These are phyloP conservation scores for Pangasius sanitwongsei DNA, from an alignment of 2,797 vertebrate species.

Conservation along the genomic window DNA sequence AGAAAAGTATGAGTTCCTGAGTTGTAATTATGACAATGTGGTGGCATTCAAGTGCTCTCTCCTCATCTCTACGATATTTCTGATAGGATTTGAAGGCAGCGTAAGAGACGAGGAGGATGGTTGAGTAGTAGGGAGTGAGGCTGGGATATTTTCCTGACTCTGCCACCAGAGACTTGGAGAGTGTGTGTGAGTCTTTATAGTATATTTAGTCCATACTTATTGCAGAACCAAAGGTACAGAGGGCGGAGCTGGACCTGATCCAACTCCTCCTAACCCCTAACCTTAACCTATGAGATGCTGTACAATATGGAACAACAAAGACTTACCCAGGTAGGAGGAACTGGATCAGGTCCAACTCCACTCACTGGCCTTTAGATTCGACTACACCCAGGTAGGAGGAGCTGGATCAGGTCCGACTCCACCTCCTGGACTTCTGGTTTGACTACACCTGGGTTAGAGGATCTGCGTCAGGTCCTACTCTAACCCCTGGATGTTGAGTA, in stretches of 20 bases:
- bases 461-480: neutral
- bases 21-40: neutral
- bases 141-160: neutral
- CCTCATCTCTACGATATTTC: neutral
- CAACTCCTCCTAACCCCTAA: neutral
- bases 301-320: neutral
- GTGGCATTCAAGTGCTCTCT: neutral
- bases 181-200: neutral
- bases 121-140: neutral
- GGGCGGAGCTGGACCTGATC: neutral
- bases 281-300: neutral
- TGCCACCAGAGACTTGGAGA: neutral
- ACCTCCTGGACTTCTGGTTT: neutral
- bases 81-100: neutral
- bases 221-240: neutral
- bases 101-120: neutral
- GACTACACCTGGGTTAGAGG: neutral
- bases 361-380: neutral
- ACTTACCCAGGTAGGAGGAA: neutral
- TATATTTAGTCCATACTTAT: neutral
- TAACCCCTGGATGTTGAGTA: neutral
- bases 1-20: too few relatives aligned
- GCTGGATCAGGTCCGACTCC: neutral
- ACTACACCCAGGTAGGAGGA: neutral
- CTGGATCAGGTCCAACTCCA: neutral